Percentiles rank a stretch among this genome's conserved stretches.
These are phyloP conservation scores for Salpingus planirostris DNA, from an alignment of 2,888 invertebrate species.

Conservation along the genomic window DNA sequence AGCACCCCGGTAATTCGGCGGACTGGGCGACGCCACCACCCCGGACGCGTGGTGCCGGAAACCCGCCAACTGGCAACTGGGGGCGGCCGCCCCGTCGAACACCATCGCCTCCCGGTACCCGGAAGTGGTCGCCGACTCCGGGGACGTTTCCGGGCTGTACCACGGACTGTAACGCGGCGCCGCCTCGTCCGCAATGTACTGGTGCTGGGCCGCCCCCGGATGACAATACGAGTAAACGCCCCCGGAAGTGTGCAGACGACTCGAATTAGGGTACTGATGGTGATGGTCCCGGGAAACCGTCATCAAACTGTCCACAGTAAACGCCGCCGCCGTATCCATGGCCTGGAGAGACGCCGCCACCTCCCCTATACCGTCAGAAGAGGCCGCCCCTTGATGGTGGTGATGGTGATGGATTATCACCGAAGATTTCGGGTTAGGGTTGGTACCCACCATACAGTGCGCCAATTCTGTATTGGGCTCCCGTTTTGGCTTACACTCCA, in stretches of 20 bases:
- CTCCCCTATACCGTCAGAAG: slow-evolving; percentile 27
- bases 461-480: slow-evolving; percentile 55
- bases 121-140: slow-evolving; percentile 35
- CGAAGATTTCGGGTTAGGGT: slow-evolving; percentile 36
- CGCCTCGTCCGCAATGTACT: slow-evolving; percentile 36
- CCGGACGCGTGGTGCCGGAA: slow-evolving; percentile 45
- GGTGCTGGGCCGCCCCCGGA: slow-evolving; percentile 35
- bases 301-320: slow-evolving; percentile 56
- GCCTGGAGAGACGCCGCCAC: slow-evolving; percentile 36
- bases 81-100: slow-evolving; percentile 36
- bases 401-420: slow-evolving; percentile 40
- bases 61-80: slow-evolving; percentile 41
- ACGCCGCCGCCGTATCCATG: slow-evolving; percentile 43
- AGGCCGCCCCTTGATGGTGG: too few relatives aligned
- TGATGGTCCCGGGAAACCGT: slow-evolving; percentile 40
- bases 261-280: slow-evolving; percentile 30
- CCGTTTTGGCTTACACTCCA: slow-evolving; percentile 60
- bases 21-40: slow-evolving; percentile 47
- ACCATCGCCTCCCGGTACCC: slow-evolving; percentile 38
- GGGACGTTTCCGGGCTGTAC: slow-evolving; percentile 47
- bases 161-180: slow-evolving; percentile 43
- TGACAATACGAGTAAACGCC: slow-evolving; percentile 50
- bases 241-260: slow-evolving; percentile 38
- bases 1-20: slow-evolving; percentile 44
- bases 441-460: slow-evolving; percentile 43